Percentiles rank a stretch among this genome's conserved stretches.
Evolutionary conservation across 2,113 vertebrate species (phyloP).

Genomic region (Sterrhoptilus dennistouni): DNA sequence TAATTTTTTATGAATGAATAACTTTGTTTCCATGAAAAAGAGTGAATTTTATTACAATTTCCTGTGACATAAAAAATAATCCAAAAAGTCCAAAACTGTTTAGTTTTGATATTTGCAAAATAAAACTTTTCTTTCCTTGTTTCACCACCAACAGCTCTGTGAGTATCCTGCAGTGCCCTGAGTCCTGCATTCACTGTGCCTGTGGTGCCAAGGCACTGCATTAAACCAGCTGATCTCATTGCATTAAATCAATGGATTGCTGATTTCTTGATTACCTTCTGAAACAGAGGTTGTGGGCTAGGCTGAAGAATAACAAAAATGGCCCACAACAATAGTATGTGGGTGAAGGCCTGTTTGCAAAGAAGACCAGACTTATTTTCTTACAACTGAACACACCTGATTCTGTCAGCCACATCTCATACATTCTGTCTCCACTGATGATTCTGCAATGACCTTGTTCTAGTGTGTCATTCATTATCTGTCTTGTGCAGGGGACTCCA

Average conservation of each 20-base stretch:
- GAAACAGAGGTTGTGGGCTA: background rate
- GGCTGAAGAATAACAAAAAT: background rate
- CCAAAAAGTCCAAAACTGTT: background rate
- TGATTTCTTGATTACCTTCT: background rate
- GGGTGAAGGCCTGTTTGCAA: background rate
- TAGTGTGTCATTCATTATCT: background rate
- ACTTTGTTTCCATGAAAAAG: background rate
- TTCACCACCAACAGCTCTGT: background rate
- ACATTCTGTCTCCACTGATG: background rate
- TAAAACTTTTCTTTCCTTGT: background rate
- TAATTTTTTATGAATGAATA: background rate
- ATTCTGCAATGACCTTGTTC: background rate
- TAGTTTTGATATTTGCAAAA: background rate
- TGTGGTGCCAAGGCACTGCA: background rate
- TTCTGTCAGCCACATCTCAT: background rate
- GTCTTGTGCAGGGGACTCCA: background rate
- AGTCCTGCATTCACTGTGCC: background rate
- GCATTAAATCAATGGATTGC: background rate
- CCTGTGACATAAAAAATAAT: background rate
- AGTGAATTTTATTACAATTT: background rate
- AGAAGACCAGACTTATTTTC: background rate
- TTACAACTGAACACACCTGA: background rate
- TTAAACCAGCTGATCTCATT: background rate
- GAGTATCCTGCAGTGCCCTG: background rate
- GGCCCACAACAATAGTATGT: background rate